Percentiles rank a stretch among this genome's conserved stretches.
phyloP scores from a whole-genome alignment of 2,888 invertebrate species.

The Agrilus mali region DNA sequence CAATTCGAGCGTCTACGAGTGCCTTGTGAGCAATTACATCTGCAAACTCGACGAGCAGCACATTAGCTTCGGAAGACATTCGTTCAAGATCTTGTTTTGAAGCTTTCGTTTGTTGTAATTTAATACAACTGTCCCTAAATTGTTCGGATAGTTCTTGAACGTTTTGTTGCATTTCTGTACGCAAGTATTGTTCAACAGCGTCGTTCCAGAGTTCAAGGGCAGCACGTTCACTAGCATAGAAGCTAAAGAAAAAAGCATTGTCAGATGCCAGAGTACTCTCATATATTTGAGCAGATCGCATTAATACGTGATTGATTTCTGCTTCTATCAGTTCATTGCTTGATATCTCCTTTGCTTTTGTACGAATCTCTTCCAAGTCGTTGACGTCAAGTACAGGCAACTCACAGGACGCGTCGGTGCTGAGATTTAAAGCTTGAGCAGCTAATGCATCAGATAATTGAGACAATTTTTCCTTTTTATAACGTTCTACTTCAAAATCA shows the following conservation, averaged over 20 bases:
- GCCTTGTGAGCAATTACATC: slow-evolving; percentile 63
- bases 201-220: slow-evolving; percentile 65
- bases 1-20: slow-evolving; percentile 62
- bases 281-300: slow-evolving; percentile 56
- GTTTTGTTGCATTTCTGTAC: slow-evolving; percentile 58
- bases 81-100: slow-evolving; percentile 37
- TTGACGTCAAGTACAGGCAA: slow-evolving; percentile 44
- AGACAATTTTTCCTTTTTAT: slow-evolving; percentile 55
- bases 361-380: slow-evolving; percentile 62
- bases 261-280: slow-evolving; percentile 42
- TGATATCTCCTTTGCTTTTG: slow-evolving; percentile 60
- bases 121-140: slow-evolving; percentile 51
- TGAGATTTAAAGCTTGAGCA: slow-evolving; percentile 52
- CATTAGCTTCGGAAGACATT: slow-evolving; percentile 35
- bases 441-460: slow-evolving; percentile 60
- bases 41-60: slow-evolving; percentile 50
- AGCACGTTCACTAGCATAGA: slow-evolving; percentile 54
- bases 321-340: slow-evolving; percentile 64
- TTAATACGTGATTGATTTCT: slow-evolving; percentile 62
- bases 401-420: slow-evolving; percentile 37
- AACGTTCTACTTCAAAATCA: slow-evolving; percentile 28
- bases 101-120: slow-evolving; percentile 40
- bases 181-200: slow-evolving; percentile 56
- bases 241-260: slow-evolving; percentile 44
- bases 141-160: slow-evolving; percentile 53